Evolutionary conservation across 2,113 vertebrate species (phyloP).

Genomic region (Pollimyrus isidori): DNA sequence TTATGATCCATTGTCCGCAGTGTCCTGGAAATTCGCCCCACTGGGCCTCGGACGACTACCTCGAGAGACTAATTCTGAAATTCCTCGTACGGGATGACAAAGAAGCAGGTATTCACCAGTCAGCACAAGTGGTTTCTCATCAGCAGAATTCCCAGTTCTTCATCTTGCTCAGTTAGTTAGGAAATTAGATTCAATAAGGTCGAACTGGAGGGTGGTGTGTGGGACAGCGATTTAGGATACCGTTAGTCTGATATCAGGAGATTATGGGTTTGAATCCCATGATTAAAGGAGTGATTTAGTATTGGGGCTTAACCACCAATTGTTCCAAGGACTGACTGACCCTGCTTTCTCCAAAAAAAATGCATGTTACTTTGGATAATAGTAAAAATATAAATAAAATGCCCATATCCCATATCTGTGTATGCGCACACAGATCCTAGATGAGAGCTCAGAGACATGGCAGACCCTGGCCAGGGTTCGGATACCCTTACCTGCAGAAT

Average conservation of each 20-base stretch:
- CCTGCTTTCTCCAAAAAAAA: neutral
- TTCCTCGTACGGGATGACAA: neutral
- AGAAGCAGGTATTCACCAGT: neutral
- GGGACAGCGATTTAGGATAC: neutral
- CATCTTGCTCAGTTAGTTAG: neutral
- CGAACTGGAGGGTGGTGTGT: neutral
- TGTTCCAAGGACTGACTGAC: neutral
- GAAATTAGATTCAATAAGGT: neutral
- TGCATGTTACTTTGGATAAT: neutral
- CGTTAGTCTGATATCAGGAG: neutral
- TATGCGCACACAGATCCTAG: neutral
- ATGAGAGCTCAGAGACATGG: neutral
- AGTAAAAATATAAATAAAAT: neutral
- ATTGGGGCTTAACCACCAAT: neutral
- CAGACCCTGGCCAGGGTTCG: neutral
- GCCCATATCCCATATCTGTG: neutral
- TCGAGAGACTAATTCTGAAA: neutral
- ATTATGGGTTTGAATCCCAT: neutral
- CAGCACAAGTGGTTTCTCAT: neutral
- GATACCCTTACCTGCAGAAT: constrained; percentile 70
- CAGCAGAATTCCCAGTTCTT: neutral
- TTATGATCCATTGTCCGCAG: neutral
- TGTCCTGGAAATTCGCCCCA: neutral
- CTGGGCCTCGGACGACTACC: neutral
- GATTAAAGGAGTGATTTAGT: neutral